Conservation (phyloP, 1,140 invertebrate genomes). For the Bombus terrestris region DNA sequence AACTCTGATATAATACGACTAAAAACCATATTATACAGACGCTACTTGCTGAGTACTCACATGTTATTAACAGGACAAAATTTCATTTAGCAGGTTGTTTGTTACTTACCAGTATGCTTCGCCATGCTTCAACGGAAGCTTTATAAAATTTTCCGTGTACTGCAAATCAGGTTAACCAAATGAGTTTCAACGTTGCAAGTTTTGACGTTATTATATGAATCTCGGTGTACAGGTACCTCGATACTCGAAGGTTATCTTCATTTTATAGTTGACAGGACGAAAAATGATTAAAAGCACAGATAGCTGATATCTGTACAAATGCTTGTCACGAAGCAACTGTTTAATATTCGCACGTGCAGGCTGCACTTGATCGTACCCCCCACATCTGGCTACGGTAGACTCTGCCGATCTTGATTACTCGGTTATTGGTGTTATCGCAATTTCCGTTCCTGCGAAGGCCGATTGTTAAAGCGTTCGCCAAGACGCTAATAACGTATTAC, state of each 20-base stretch:
- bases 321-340: neutral
- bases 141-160: neutral
- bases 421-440: slow-evolving; percentile 49
- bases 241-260: neutral
- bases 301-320: neutral
- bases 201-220: neutral
- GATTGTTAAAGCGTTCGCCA: slow-evolving; percentile 43
- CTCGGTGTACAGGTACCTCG: neutral
- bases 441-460: slow-evolving; percentile 46
- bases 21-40: neutral
- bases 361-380: neutral
- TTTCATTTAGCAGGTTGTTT: neutral
- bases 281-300: neutral
- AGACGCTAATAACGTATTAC: slow-evolving; percentile 52
- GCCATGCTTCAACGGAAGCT: neutral
- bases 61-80: neutral
- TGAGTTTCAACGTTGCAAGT: neutral
- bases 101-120: neutral
- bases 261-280: neutral
- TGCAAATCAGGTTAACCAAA: neutral
- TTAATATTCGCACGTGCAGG: slow-evolving; percentile 13
- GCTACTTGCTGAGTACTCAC: neutral
- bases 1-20: neutral
- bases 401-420: slow-evolving; percentile 44
- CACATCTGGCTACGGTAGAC: neutral